phyloP scores from a whole-genome alignment of 2,888 invertebrate genomes.

The Automeris io region DNA sequence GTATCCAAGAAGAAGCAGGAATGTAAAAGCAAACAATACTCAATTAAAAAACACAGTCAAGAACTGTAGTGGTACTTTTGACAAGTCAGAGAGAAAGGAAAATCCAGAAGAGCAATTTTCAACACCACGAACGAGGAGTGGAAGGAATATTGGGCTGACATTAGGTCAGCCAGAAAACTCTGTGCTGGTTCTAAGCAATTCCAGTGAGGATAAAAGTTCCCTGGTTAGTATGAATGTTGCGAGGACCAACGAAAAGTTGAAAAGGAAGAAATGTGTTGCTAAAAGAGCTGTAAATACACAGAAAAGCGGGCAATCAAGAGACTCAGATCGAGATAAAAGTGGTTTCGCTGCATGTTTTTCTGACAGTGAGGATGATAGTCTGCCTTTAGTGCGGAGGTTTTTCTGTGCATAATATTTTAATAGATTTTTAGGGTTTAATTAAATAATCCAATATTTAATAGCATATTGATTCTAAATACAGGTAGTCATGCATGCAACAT shows the following conservation, averaged over 20 bases:
- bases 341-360: conserved; percentile 64
- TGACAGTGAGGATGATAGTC: conserved; percentile 63
- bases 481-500: neutral
- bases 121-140: conserved; percentile 50
- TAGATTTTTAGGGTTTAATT: neutral
- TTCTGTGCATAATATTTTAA: conserved; percentile 37
- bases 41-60: conserved; percentile 24
- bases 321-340: conserved; percentile 53
- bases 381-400: conserved; percentile 49
- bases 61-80: conserved; percentile 31
- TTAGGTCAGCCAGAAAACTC: conserved; percentile 43
- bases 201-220: conserved; percentile 48
- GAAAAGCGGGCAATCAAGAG: conserved; percentile 33
- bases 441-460: neutral
- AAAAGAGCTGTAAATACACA: conserved; percentile 21
- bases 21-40: conserved; percentile 10
- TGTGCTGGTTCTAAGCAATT: conserved; percentile 45
- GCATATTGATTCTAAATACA: neutral
- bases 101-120: conserved; percentile 40
- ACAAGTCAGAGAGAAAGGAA: conserved; percentile 46
- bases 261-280: conserved; percentile 26
- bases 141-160: conserved; percentile 38
- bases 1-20: conserved; percentile 49
- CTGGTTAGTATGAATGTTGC: conserved; percentile 52
- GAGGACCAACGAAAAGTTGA: conserved; percentile 16